A percentile compares a stretch with the other conserved stretches of the same genome.
These are phyloP conservation scores for Bilobella aurantiaca DNA, from an alignment of 1,140 invertebrate genomes.

Conservation along the genomic window DNA sequence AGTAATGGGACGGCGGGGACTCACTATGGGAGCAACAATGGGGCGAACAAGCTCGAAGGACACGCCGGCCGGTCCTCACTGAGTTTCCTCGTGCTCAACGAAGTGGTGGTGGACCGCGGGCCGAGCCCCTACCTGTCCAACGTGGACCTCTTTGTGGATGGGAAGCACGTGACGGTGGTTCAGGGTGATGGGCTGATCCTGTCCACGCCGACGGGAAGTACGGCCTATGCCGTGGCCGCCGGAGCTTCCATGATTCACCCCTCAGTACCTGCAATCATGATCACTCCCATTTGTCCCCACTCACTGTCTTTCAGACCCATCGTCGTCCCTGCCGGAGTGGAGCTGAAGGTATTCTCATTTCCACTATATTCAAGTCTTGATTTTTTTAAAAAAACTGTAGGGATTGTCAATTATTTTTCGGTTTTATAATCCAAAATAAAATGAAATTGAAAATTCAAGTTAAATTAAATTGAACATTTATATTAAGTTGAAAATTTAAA, in stretches of 20 bases:
- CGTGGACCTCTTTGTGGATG: conserved; percentile 79
- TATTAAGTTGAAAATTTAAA: too few species aligned
- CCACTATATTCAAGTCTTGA: too few species aligned
- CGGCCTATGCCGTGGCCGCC: conserved; percentile 93
- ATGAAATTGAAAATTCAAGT: too few species aligned
- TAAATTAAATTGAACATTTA: too few species aligned
- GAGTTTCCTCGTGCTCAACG: conserved; percentile 80
- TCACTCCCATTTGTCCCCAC: conserved; percentile 94
- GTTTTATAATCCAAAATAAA: too few species aligned
- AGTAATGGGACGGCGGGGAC: too few species aligned
- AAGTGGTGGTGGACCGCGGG: conserved; percentile 90
- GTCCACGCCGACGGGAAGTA: conserved; percentile 92
- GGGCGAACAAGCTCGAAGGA: conserved; percentile 35
- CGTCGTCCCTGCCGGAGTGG: conserved; percentile 90
- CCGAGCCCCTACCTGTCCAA: conserved; percentile 93
- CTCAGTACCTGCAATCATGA: conserved; percentile 91
- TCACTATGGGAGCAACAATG: conserved; percentile 23
- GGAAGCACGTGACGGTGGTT: conserved; percentile 89
- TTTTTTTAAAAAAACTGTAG: too few species aligned
- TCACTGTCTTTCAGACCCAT: conserved; percentile 91
- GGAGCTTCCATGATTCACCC: conserved; percentile 97
- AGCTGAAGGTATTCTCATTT: conserved; percentile 96
- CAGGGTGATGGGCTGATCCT: conserved; percentile 93
- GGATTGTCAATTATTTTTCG: too few species aligned
- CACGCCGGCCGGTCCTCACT: conserved; percentile 42